Percentiles rank a stretch among this genome's conserved stretches.
phyloP scores from a whole-genome alignment of 2,113 vertebrate species.

The Bungarus multicinctus region DNA sequence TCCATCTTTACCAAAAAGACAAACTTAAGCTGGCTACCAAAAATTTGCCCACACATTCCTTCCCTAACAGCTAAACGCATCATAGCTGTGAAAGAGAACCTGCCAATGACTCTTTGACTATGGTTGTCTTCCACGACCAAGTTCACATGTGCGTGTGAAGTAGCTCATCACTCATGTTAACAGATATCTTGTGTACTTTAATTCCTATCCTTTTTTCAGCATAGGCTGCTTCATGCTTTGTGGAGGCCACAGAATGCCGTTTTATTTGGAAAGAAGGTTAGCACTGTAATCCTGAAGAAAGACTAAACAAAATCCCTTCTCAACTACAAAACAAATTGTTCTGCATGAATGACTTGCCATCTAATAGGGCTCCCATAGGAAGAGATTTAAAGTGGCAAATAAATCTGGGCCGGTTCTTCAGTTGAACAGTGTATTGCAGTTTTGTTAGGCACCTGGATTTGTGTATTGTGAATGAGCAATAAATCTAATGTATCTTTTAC shows the following conservation, averaged over 20 bases:
- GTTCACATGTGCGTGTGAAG: neutral
- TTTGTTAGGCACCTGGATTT: neutral
- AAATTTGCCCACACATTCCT: neutral
- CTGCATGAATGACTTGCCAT: neutral
- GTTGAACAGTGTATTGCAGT: neutral
- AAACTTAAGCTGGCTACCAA: conserved; percentile 18
- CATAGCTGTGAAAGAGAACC: conserved; percentile 26
- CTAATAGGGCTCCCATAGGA: neutral
- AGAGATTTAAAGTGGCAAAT: neutral
- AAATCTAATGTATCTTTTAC: neutral
- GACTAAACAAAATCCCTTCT: neutral
- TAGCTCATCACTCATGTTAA: neutral
- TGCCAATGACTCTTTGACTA: neutral
- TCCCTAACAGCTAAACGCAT: no score
- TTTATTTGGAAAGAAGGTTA: neutral
- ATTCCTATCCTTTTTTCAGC: neutral
- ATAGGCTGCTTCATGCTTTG: neutral
- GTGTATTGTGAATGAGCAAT: neutral
- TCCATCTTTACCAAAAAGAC: conserved; percentile 37
- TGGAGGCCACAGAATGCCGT: neutral
- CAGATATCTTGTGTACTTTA: neutral
- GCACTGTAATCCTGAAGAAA: neutral
- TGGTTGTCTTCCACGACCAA: neutral
- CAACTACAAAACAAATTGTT: neutral
- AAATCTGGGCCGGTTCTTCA: neutral